These are phyloP conservation scores for Rhysida immarginata DNA, from an alignment of 1,140 invertebrate genomes.

Conservation along the genomic window DNA sequence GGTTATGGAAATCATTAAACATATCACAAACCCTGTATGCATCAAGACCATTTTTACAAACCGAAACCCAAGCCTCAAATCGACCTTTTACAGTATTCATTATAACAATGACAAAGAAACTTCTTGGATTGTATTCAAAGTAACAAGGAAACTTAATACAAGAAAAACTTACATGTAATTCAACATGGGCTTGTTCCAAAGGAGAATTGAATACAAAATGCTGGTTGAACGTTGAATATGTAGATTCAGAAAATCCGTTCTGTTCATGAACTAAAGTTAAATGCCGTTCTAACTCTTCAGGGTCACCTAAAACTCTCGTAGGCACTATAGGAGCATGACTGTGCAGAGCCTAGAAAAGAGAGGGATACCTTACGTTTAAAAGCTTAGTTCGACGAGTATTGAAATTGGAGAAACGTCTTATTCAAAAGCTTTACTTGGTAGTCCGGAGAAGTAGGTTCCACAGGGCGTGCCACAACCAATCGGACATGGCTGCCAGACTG, in stretches of 20 bases:
- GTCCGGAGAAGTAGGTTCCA: slow-evolving; percentile 54
- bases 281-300: slow-evolving; percentile 68
- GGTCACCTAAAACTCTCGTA: slow-evolving; percentile 65
- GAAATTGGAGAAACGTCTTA: too few species aligned
- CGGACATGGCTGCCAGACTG: slow-evolving; percentile 72
- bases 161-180: slow-evolving; percentile 34
- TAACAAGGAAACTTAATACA: too few species aligned
- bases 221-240: slow-evolving; percentile 25
- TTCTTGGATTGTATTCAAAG: too few species aligned
- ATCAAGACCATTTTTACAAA: too few species aligned
- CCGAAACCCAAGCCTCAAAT: too few species aligned
- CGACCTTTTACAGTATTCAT: too few species aligned
- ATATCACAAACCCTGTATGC: too few species aligned
- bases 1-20: too few species aligned
- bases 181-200: slow-evolving; percentile 28
- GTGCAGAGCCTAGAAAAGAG: slow-evolving; percentile 41
- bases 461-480: slow-evolving; percentile 72
- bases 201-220: slow-evolving; percentile 26
- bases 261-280: slow-evolving; percentile 42
- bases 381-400: not conserved
- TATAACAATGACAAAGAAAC: too few species aligned
- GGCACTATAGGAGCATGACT: slow-evolving; percentile 65
- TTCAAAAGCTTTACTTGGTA: slow-evolving; percentile 38
- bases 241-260: slow-evolving; percentile 40
- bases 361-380: too few species aligned